phyloP scores from a whole-genome alignment of 2,797 vertebrate species.

The Lutra lutra region DNA sequence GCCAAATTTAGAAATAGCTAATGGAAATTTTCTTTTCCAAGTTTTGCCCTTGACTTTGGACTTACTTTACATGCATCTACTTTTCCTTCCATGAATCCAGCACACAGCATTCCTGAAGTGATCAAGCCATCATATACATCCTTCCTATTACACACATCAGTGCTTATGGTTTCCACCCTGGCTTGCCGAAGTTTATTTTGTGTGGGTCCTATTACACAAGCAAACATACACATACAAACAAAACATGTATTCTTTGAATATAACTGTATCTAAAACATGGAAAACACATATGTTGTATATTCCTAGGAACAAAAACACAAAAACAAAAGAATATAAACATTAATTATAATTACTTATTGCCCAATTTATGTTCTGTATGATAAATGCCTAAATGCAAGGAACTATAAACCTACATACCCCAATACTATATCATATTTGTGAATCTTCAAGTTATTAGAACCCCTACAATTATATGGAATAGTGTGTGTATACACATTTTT shows the following conservation, averaged over 20 bases:
- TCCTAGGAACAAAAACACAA: not conserved
- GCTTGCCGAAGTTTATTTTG: slow-evolving; percentile 87
- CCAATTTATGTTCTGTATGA: not conserved
- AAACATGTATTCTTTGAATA: slow-evolving; percentile 27
- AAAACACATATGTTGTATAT: not conserved
- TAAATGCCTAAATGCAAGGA: not conserved
- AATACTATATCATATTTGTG: not conserved
- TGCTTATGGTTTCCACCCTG: slow-evolving; percentile 86
- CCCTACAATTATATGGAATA: not conserved
- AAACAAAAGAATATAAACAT: not conserved
- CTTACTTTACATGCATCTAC: slow-evolving; percentile 88
- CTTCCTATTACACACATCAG: slow-evolving; percentile 82
- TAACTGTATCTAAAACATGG: not conserved
- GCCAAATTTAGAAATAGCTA: not conserved
- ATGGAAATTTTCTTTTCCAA: not conserved
- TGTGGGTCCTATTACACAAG: slow-evolving; percentile 79
- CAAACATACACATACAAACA: slow-evolving; percentile 33
- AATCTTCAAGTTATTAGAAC: not conserved
- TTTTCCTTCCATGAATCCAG: slow-evolving; percentile 87
- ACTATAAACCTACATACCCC: not conserved
- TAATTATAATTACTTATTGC: not conserved
- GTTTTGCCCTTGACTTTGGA: slow-evolving; percentile 21
- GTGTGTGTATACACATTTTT: not conserved
- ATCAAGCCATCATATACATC: slow-evolving; percentile 82
- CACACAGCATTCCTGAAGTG: slow-evolving; percentile 88